Evolutionary conservation across 2,888 invertebrate genomes (phyloP).

Genomic region (Pteria penguin): DNA sequence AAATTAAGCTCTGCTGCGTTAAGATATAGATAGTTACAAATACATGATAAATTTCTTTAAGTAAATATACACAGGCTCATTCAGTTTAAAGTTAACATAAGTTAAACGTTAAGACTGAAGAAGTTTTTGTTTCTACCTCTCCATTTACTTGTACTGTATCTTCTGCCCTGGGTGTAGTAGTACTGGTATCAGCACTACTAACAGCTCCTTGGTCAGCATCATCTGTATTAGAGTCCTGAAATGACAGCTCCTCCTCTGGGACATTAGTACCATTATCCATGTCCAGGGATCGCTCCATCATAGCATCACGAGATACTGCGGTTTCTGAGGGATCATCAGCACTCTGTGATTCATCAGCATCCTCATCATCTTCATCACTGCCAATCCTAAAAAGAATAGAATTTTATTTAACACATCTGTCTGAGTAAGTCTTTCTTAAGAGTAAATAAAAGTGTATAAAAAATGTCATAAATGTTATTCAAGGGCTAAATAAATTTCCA

Average conservation of each 20-base stretch:
- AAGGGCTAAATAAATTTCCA: no score
- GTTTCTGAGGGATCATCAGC: conserved; percentile 75
- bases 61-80: no score
- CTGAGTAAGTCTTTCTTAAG: no score
- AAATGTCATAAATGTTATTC: no score
- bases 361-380: conserved; percentile 79
- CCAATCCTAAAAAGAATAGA: conserved; percentile 76
- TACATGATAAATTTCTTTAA: no score
- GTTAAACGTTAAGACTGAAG: not conserved
- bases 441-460: no score
- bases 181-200: conserved; percentile 27
- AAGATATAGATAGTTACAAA: no score
- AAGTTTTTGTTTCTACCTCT: conserved; percentile 55
- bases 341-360: conserved; percentile 73
- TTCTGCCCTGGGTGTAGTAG: conserved; percentile 9
- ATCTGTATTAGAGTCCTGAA: conserved; percentile 24
- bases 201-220: conserved; percentile 63
- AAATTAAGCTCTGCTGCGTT: no score
- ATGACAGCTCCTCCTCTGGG: conserved; percentile 32
- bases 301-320: conserved; percentile 71
- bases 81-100: not conserved
- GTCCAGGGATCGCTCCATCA: conserved; percentile 50
- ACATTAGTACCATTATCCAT: conserved; percentile 48
- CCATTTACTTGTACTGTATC: conserved; percentile 56
- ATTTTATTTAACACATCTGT: no score